Evolutionary conservation across 2,888 invertebrate species (phyloP), one percentile per base, ranked within the genome.

Genomic region (Mamestra brassicae): DNA sequence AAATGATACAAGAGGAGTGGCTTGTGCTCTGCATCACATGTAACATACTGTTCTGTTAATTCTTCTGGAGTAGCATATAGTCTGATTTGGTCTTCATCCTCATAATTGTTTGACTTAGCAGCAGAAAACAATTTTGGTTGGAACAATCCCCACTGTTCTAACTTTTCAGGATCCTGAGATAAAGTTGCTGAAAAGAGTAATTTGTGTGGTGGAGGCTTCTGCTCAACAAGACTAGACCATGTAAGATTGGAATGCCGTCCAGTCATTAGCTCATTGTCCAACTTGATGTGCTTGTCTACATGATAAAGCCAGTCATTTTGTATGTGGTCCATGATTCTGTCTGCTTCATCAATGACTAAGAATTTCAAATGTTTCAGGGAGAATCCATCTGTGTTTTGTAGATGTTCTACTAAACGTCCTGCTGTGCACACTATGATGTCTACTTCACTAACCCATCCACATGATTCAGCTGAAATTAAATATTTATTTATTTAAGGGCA

Each of bases 161-260:
- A 95, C 92, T 99, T 99, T 94, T 99, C 99, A 0, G 99, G 99
- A 95, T 99, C 99, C 92, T 99, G 99, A 0, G 99, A 98, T 26
- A 99, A 95, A 3, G 99, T 99, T 7, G 99, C 99, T n/a, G 99
- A 99, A 91, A 99, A 99, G 3, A 99, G 96, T 64, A 99, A 96
- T 93, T 99, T 99, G 87, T 99, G 99, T 3, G 98, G 98, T 71
- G 97, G 97, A 69, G 96, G 94, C 77, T 95, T 95, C 74, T 93
- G 93, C 38, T 95, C 89, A 78, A 88, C 89, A n/a, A 97, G 89
- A 83, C 94, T 96, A 76, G 90, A 92, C 89, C 97, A 94, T 72
- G 96, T 97, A n/a, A 97, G 90, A 77, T 93, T 93, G 45, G 97
- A 94, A 61, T 96, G 92, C 88, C 95, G 96, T 7, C 96, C 97